phyloP scores from a whole-genome alignment of 2,797 vertebrate species.

The Morelia viridis region DNA sequence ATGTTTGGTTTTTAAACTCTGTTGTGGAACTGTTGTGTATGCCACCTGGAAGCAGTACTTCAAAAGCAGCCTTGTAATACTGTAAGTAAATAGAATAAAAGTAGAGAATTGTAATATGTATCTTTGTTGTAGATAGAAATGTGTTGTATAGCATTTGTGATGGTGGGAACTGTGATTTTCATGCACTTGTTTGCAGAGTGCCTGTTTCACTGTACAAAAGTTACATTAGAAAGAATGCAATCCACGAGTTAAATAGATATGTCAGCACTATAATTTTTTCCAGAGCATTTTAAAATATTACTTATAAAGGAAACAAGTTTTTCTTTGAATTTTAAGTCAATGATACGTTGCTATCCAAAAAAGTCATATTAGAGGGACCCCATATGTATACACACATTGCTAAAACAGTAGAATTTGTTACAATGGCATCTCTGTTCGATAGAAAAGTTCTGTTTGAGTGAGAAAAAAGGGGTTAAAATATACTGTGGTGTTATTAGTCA shows the following conservation, averaged over 20 bases:
- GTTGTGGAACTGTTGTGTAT: not conserved
- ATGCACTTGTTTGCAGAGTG: not conserved
- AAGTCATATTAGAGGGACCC: not conserved
- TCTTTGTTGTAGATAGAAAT: not conserved
- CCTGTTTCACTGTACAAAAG: not conserved
- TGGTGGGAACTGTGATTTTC: not conserved
- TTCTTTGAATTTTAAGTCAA: not conserved
- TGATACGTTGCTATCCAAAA: not conserved
- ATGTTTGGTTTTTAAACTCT: not conserved
- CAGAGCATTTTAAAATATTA: not conserved
- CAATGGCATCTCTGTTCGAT: not conserved
- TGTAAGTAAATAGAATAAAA: slow-evolving; percentile 13
- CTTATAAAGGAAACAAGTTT: not conserved
- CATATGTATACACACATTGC: not conserved
- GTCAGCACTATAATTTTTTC: not conserved
- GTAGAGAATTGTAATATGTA: not conserved
- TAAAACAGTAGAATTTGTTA: not conserved
- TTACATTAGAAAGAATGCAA: not conserved
- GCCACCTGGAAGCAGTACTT: not conserved
- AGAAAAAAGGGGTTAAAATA: not conserved
- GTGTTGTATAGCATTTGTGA: not conserved
- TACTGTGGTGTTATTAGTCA: not conserved
- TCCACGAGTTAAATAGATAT: not conserved
- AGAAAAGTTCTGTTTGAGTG: not conserved
- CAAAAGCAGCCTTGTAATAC: not conserved